These are phyloP conservation scores for Litocranius walleri DNA, from an alignment of 2,113 vertebrate species.

Conservation along the genomic window DNA sequence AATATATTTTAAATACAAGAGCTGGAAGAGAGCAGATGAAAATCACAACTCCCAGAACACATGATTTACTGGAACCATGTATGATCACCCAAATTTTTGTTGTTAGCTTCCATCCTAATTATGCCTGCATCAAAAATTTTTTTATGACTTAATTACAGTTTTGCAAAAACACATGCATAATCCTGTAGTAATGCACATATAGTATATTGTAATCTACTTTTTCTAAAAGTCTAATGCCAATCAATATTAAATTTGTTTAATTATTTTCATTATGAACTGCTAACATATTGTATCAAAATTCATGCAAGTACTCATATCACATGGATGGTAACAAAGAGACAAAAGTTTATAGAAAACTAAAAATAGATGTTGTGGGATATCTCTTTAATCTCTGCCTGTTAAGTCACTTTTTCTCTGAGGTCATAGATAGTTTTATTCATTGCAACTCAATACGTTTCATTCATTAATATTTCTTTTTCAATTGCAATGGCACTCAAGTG, in stretches of 20 bases:
- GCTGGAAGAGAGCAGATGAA: neutral
- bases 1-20: neutral
- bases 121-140: neutral
- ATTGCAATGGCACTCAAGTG: neutral
- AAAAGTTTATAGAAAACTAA: neutral
- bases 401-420: neutral
- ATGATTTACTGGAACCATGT: neutral
- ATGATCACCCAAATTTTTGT: neutral
- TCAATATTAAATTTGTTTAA: neutral
- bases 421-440: slow-evolving; percentile 21
- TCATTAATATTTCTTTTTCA: slow-evolving; percentile 51
- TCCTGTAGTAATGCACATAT: neutral
- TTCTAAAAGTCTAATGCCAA: neutral
- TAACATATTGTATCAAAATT: neutral
- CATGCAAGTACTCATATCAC: neutral
- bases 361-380: neutral
- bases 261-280: neutral
- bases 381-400: neutral
- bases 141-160: neutral
- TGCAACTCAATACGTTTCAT: neutral
- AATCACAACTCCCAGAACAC: neutral
- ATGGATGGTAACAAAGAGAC: neutral
- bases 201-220: neutral
- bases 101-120: neutral
- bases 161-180: neutral